Conservation (phyloP, 2,113 vertebrate species). For the Chloroceryle aenea region DNA sequence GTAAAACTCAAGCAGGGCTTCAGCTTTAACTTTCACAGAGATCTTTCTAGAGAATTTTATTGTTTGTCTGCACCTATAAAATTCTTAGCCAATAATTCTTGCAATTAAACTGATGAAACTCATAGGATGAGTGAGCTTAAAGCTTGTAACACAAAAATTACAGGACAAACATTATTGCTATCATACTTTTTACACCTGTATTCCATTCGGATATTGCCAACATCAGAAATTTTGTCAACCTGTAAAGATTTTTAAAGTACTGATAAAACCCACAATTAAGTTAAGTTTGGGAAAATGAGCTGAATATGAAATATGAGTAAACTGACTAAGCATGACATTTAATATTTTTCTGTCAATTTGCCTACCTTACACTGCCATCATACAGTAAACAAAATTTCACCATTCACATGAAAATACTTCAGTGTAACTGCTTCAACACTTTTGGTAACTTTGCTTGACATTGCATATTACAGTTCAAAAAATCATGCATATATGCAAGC, state of each 20-base stretch:
- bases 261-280: background rate
- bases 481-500: background rate
- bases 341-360: background rate
- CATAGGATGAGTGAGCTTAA: background rate
- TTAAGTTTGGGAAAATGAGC: background rate
- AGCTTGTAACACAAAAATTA: background rate
- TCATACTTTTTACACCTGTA: background rate
- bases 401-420: background rate
- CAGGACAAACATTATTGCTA: background rate
- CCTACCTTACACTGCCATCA: background rate
- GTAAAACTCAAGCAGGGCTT: background rate
- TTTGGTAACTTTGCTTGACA: background rate
- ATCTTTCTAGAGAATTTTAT: background rate
- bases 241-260: background rate
- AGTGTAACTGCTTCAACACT: background rate
- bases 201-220: too few species aligned
- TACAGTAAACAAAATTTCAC: background rate
- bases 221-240: background rate
- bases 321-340: background rate
- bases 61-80: background rate
- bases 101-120: background rate
- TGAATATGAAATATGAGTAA: background rate
- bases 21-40: background rate
- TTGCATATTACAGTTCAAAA: rapidly evolving
- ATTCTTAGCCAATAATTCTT: background rate